A percentile compares a stretch with the other conserved stretches of the same genome.
Evolutionary conservation across 92 coral and sea anemone genomes (phyloP).

Genomic region (Siderastrea radians): DNA sequence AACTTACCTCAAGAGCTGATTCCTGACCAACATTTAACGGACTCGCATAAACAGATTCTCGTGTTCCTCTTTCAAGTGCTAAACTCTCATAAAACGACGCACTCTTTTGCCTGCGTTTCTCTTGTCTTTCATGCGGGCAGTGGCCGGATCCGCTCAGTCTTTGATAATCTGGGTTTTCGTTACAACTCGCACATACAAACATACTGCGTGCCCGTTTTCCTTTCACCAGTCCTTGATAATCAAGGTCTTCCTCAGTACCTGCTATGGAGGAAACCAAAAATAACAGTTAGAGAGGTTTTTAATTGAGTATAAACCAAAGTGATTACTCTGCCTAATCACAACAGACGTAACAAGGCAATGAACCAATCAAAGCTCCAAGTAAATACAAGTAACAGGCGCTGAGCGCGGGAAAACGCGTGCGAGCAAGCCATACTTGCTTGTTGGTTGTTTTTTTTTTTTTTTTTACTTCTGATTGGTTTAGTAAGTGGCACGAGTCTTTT

Average conservation of each 20-base stretch:
- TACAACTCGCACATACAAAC: conserved; percentile 36
- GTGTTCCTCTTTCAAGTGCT: neutral
- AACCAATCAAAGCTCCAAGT: too few relatives aligned
- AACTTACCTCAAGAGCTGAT: neutral
- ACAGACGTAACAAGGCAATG: too few relatives aligned
- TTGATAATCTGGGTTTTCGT: conserved; percentile 17
- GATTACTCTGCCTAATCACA: too few relatives aligned
- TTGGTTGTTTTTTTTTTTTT: too few relatives aligned
- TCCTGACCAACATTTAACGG: neutral
- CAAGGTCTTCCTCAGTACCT: neutral
- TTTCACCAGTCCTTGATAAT: conserved; percentile 19
- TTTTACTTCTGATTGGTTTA: too few relatives aligned
- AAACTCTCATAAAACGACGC: conserved; percentile 30
- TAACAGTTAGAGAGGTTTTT: too few relatives aligned
- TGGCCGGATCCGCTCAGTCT: neutral
- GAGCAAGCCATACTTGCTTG: too few relatives aligned
- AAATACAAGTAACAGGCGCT: too few relatives aligned
- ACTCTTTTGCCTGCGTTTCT: neutral
- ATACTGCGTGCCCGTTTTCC: conserved; percentile 2
- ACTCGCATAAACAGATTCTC: conserved; percentile 18
- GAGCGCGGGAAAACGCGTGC: too few relatives aligned
- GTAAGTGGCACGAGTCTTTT: too few relatives aligned
- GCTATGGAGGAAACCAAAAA: neutral
- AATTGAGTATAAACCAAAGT: too few relatives aligned
- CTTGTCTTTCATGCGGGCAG: neutral